Evolutionary conservation across 1,140 invertebrate genomes (phyloP), one percentile per base, ranked within the genome.

Genomic region (Neocloeon triangulifer): DNA sequence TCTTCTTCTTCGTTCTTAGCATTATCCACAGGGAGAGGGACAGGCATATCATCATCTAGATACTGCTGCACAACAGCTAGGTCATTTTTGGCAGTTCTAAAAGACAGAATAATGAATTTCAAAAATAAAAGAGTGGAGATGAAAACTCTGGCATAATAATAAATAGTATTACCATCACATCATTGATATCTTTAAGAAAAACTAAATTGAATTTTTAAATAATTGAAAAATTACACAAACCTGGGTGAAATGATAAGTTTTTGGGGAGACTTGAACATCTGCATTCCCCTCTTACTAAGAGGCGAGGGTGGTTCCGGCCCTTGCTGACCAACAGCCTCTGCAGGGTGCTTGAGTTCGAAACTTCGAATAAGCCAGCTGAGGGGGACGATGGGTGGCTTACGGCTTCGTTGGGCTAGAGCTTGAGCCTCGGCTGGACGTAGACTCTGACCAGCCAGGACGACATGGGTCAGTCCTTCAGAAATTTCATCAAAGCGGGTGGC

Each of bases 401-500:
- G n/a, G n/a, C n/a, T n/a, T n/a, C n/a, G n/a, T 38, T 12, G 43
- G 39, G 3, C 56, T 52, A 21, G n/a, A n/a, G n/a, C n/a, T n/a
- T n/a, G n/a, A n/a, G n/a, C n/a, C n/a, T n/a, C n/a, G n/a, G n/a
- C n/a, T n/a, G n/a, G n/a, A n/a, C n/a, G n/a, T n/a, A n/a, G n/a
- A n/a, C n/a, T n/a, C n/a, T n/a, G n/a, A n/a, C n/a, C n/a, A n/a
- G n/a, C n/a, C n/a, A n/a, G n/a, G n/a, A 84, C 60, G 19, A 80
- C 66, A 51, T 89, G 84, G 0, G 80, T 79, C 4, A 89, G 61
- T 39, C 68, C 60, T 30, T 74, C 73, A 39, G 65, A 68, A 30
- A 81, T 58, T 30, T 66, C 62, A 43, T 74, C 73, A 37, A 79
- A 73, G 37, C 80, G 62, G 8, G 73, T 77, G 18, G 74, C 85